Evolutionary conservation across 64 coral and sea anemone genomes (phyloP), one percentile per base, ranked within the genome.

Genomic region (Montipora sp.): DNA sequence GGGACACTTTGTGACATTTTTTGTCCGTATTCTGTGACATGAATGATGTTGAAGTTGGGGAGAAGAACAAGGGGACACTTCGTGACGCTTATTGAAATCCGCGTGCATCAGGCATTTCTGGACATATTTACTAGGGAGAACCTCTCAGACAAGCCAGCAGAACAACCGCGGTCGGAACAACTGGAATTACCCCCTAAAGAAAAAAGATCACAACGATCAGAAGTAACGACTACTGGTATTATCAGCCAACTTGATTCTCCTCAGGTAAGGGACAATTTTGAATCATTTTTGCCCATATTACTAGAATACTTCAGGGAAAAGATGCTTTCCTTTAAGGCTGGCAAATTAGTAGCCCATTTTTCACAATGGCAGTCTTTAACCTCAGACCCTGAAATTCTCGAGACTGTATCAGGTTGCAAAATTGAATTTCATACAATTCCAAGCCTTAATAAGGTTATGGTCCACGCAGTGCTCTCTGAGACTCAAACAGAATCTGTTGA

Each of bases 321-420:
- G 77, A 60, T 23, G 11, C 3, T 27, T 27, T 77, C 16, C 20
- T 89, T 77, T 60, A 89, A 89, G 49, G 87, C 74, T 14, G 48
- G 48, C 51, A 82, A 59, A 59, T 58, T 83, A 66, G 81, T 59
- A 43, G 81, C 81, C 59, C 45, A 83, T 83, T 66, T n/a, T 43
- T 13, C n/a, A 27, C 58, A 58, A 53, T 90, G 75, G 88, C 57
- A 79, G 23, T 45, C 50, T 45, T 90, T 79, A 79, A 90, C 88
- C 88, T 90, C 88, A 63, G 87, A 89, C 87, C 47, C 87, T 58
- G 73, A 89, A 89, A 77, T 89, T 89, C 48, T 89, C 6, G 87
- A 89, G 74, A 89, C 50, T 58, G 87, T 77, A 14, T 58, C 87
- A 21, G 74, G 87, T 89, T 60, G 14, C 7, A 57, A 44, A 59